Evolutionary conservation across 2,797 vertebrate genomes (phyloP), one percentile per base, ranked within the genome.

Genomic region (Myotis daubentonii): DNA sequence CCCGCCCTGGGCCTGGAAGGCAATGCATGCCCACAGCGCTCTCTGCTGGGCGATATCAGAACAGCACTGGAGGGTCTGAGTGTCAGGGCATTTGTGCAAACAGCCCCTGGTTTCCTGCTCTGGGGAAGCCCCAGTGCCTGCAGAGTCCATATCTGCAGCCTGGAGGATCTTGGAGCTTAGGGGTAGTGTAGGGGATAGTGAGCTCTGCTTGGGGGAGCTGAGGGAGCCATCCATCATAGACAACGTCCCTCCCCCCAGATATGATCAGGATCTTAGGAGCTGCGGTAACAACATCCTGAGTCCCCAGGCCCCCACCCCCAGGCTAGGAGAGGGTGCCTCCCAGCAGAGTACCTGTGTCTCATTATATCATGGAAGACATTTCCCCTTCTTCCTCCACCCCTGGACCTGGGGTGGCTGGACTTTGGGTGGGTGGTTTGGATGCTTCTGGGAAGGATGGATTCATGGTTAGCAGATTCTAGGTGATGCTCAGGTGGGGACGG

Each of bases 31-130:
- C 89, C 93, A 81, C 87, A 87, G 90, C 83, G 86, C 97, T 87
- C 96, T 89, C 97, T 97, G 96, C 97, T 81, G 97, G 92, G 66
- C 1, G 1, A 10, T 70, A 6, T 44, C 53, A 22, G 76, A 8
- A n/a, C 36, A 3, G 53, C 81, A 20, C 65, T 0, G 51, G 38
- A 6, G 16, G n/a, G 70, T 81, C 72, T 3, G 8, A 1, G 3
- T 6, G 44, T 7, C 12, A 6, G 75, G 55, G 79, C 53, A 1
- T 33, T 85, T 23, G 28, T 7, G 1, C 20, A 3, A 22, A n/a
- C 30, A 51, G 62, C 12, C 5, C 33, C 2, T 6, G 33, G 7
- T 41, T 75, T 60, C 55, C 11, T 10, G 44, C 28, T 6, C 3
- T 1, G 25, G 19, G 55, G 41, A 22, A 44, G 65, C n/a, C 47